Evolutionary conservation across 2,113 vertebrate species (phyloP).

Genomic region (Chloropsis cyanopogon): DNA sequence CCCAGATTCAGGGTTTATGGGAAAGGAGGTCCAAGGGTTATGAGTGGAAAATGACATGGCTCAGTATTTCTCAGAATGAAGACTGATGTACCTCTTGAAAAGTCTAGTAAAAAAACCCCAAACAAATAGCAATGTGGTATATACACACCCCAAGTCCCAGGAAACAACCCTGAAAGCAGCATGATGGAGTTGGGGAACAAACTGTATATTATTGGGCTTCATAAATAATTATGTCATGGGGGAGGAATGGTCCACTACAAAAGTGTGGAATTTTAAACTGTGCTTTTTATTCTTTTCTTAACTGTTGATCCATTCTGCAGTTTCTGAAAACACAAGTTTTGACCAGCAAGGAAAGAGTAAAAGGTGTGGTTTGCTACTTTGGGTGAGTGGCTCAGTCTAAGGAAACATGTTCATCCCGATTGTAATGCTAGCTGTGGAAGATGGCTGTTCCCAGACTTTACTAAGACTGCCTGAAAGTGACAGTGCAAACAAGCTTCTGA

Average conservation of each 20-base stretch:
- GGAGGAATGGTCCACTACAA: neutral
- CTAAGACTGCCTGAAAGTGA: neutral
- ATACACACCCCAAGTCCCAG: neutral
- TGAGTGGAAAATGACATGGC: neutral
- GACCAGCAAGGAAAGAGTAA: neutral
- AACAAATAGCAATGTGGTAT: neutral
- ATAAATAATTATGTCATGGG: neutral
- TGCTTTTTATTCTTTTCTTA: neutral
- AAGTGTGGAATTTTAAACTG: neutral
- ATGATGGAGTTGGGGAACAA: neutral
- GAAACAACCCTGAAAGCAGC: neutral
- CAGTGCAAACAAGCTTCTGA: neutral
- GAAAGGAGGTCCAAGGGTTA: neutral
- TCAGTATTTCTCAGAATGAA: neutral
- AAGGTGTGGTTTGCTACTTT: neutral
- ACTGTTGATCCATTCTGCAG: neutral
- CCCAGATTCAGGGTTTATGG: neutral
- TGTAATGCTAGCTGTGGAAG: neutral
- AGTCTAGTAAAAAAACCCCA: neutral
- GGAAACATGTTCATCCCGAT: fast-evolving
- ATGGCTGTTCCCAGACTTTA: neutral
- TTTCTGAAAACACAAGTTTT: neutral
- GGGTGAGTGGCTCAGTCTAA: neutral
- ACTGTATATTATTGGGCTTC: neutral
- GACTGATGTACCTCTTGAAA: neutral